Conservation (phyloP, 2,797 vertebrate genomes). For the Corythornis leucogaster region DNA sequence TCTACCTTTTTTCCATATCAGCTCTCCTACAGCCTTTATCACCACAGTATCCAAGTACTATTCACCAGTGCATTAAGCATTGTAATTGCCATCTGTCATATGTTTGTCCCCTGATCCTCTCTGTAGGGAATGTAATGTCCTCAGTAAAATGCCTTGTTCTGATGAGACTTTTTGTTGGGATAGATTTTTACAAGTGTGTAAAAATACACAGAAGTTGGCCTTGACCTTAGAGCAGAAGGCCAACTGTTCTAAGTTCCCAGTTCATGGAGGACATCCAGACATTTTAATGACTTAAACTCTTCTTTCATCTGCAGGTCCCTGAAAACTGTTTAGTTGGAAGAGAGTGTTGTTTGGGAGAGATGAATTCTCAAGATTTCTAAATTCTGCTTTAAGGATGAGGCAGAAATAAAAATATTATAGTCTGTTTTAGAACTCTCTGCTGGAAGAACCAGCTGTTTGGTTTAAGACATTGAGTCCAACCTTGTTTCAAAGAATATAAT, state of each 20-base stretch:
- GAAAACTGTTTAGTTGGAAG: neutral
- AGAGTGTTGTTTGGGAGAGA: neutral
- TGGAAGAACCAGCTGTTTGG: neutral
- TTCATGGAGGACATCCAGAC: neutral
- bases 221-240: neutral
- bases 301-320: neutral
- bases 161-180: neutral
- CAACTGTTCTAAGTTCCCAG: neutral
- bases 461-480: neutral
- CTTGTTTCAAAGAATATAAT: neutral
- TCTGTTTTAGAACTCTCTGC: neutral
- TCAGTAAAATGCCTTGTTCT: neutral
- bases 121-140: neutral
- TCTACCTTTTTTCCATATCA: neutral
- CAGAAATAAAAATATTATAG: neutral
- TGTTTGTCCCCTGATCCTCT: conserved; percentile 4
- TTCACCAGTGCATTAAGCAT: conserved; percentile 16
- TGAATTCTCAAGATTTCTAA: neutral
- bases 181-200: neutral
- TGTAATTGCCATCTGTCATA: neutral
- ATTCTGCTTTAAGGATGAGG: neutral
- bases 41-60: neutral
- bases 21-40: conserved; percentile 6
- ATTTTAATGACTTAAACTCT: neutral
- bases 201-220: neutral